Base-by-base conservation (phyloP, 2,797 vertebrate genomes). In the Anabacerthia variegaticeps region DNA sequence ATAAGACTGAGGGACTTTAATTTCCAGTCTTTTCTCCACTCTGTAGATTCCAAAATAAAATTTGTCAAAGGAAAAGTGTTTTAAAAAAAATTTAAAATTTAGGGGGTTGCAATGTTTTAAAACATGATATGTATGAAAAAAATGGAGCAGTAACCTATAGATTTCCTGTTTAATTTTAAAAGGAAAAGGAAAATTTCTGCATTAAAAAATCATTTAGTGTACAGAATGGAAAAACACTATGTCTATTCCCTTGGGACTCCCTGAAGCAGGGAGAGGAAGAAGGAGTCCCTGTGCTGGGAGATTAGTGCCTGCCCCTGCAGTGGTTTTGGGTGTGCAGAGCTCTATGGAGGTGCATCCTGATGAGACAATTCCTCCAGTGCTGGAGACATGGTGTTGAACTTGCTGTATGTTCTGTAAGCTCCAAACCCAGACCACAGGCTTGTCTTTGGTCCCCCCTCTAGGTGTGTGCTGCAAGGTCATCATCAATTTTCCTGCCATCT, bases 281-380 rank as follows among this genome's bases (percentile, higher is more conserved):
- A 73, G 34, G 14, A 81, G 3, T 24, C 6, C 12, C 36, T 30
- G 41, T 14, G 23, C 23, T 48, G 46, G 46, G 39, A 71, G 17
- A 0, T 3, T 41, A 44, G 9, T 46, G n/a, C 12, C 13, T 66
- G 19, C 4, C 10, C 49, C 65, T 48, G 32, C 26, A 14, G 63
- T 0, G 6, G 13, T 46, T 69, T n/a, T 1, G 5, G 19, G 8
- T 30, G 21, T 59, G 26, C 34, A 43, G 67, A 54, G 14, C 23
- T 22, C 12, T 34, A 12, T 6, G 8, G 49, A 55, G 27, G 3
- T 39, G 20, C n/a, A 12, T 23, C 46, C 55, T 73, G 22, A 7
- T 3, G 4, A 34, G 9, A 43, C 0, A 3, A 13, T 28, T 79
- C 30, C 46, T 84, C 14, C 23, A 15, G 3, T 0, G 3, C 12